Evolutionary conservation across 2,888 invertebrate genomes (phyloP).

Genomic region (Thelaira solivaga): DNA sequence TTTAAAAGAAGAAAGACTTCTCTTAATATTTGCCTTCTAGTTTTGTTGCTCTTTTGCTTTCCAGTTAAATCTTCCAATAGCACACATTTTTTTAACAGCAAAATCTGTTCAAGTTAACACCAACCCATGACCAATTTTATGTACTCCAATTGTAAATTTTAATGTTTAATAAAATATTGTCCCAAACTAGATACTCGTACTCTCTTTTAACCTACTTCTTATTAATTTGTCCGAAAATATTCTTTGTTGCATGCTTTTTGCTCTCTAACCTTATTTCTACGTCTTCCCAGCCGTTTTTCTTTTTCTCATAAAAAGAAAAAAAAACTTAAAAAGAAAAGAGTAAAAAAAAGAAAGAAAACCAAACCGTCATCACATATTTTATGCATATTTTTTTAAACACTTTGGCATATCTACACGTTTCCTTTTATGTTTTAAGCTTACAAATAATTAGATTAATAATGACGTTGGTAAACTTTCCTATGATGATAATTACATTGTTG

Average conservation of each 20-base stretch:
- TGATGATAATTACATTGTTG: slow-evolving; percentile 30
- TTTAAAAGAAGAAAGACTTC: background rate
- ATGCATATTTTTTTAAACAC: slow-evolving; percentile 62
- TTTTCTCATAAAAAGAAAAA: background rate
- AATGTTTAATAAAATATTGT: background rate
- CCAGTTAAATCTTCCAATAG: slow-evolving; percentile 49
- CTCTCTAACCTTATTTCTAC: slow-evolving; percentile 5
- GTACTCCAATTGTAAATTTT: background rate
- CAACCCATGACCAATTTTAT: background rate
- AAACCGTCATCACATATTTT: slow-evolving; percentile 49
- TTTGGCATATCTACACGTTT: slow-evolving; percentile 59
- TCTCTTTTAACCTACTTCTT: slow-evolving; percentile 40
- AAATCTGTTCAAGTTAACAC: background rate
- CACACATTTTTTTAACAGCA: slow-evolving; percentile 16
- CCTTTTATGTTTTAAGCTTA: slow-evolving; percentile 48
- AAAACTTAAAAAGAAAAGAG: background rate
- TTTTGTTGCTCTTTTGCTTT: background rate
- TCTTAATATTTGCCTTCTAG: background rate
- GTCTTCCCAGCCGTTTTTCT: background rate
- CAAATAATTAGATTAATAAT: slow-evolving; percentile 59
- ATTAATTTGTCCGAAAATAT: slow-evolving; percentile 38
- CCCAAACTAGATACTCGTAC: slow-evolving; percentile 46
- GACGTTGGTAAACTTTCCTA: slow-evolving; percentile 54
- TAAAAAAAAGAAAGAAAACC: background rate
- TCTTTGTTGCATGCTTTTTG: background rate